A percentile compares a stretch with the other conserved stretches of the same genome.
These are phyloP conservation scores for Capromys pilorides DNA, from an alignment of 2,797 vertebrate genomes.

Conservation along the genomic window DNA sequence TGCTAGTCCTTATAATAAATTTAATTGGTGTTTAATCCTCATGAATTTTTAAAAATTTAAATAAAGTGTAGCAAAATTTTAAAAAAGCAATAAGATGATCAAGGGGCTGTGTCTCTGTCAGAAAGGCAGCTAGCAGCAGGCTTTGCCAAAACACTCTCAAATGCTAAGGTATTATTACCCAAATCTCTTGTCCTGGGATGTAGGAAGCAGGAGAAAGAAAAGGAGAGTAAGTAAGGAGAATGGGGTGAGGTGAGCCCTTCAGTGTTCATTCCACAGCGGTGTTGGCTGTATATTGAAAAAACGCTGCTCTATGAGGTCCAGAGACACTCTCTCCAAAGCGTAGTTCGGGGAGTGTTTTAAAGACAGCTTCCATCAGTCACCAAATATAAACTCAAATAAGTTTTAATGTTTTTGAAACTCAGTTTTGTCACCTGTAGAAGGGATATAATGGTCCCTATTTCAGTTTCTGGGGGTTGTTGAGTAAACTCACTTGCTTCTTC, in stretches of 20 bases:
- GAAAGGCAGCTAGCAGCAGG: slow-evolving; percentile 44
- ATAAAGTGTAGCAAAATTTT: no score
- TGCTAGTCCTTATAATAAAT: no score
- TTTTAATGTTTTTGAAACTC: background rate
- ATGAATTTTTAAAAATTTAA: no score
- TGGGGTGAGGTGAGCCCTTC: background rate
- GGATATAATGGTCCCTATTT: background rate
- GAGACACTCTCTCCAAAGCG: background rate
- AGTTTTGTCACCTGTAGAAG: background rate
- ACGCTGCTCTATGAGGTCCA: background rate
- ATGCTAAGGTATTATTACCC: background rate
- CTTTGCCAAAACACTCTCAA: slow-evolving; percentile 7
- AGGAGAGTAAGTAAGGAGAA: background rate
- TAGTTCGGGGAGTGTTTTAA: background rate
- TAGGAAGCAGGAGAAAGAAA: background rate
- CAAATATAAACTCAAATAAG: background rate
- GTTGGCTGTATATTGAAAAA: no score
- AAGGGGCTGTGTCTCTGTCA: background rate
- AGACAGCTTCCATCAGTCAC: background rate
- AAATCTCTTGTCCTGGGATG: background rate
- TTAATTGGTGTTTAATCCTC: no score
- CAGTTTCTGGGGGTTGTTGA: background rate
- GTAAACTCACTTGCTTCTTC: background rate
- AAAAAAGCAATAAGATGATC: slow-evolving; percentile 44
- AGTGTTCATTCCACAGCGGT: background rate